Percentiles rank a stretch among this genome's conserved stretches.
These are phyloP conservation scores for Nyctibius bracteatus DNA, from an alignment of 2,113 vertebrate genomes.

Conservation along the genomic window DNA sequence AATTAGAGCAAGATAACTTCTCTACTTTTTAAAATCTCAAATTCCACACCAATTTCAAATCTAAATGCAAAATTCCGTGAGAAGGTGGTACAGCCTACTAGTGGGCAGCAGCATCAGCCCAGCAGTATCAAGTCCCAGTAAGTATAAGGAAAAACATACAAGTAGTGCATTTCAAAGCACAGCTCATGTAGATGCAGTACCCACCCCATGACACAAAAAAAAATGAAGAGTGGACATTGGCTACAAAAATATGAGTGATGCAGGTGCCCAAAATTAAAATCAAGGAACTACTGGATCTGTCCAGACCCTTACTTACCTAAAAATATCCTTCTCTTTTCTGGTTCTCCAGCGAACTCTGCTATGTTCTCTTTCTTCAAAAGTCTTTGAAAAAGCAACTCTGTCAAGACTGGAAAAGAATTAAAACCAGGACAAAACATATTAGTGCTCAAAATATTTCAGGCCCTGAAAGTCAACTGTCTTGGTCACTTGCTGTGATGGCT, in stretches of 20 bases:
- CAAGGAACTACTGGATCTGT: neutral
- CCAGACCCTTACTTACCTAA: neutral
- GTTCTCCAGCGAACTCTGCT: neutral
- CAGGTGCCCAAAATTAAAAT: neutral
- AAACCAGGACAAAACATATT: neutral
- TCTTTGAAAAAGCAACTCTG: neutral
- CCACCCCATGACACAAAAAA: neutral
- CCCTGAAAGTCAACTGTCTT: neutral
- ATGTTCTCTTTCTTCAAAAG: neutral
- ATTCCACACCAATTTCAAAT: neutral
- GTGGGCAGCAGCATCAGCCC: neutral
- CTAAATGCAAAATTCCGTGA: neutral
- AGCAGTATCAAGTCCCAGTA: neutral
- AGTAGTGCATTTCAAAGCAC: neutral
- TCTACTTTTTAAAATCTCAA: neutral
- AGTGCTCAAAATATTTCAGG: neutral
- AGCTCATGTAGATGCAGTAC: neutral
- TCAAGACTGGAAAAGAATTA: neutral
- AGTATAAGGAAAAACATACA: neutral
- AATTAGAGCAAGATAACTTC: neutral
- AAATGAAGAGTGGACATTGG: neutral
- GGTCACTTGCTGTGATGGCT: neutral
- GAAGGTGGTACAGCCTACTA: neutral
- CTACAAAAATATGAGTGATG: neutral
- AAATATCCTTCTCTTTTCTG: neutral